Percentiles rank a stretch among this genome's conserved stretches.
Conservation (phyloP, 2,888 invertebrate species). For the Euspilapteryx auroguttella region DNA sequence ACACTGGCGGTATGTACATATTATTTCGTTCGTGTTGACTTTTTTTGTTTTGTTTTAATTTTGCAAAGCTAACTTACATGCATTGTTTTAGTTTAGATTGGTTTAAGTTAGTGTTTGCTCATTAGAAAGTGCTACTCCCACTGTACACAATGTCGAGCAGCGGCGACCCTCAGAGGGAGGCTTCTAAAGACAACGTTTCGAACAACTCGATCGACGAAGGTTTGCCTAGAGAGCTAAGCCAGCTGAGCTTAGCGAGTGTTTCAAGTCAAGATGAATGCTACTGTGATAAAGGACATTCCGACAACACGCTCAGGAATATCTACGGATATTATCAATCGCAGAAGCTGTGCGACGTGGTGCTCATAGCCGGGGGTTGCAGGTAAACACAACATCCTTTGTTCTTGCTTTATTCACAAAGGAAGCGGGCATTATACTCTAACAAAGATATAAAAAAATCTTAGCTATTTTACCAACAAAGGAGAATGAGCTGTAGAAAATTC, state of each 20-base stretch:
- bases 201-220: conserved; percentile 57
- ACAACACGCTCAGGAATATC: conserved; percentile 79
- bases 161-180: conserved; percentile 38
- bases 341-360: conserved; percentile 84
- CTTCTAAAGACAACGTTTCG: conserved; percentile 48
- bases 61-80: too few relatives aligned
- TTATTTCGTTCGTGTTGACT: too few relatives aligned
- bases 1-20: too few relatives aligned
- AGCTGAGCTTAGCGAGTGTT: conserved; percentile 66
- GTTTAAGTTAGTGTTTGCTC: too few relatives aligned
- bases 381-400: conserved; percentile 14
- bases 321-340: conserved; percentile 79
- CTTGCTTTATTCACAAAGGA: background rate
- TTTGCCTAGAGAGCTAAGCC: conserved; percentile 68
- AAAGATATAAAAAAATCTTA: too few relatives aligned
- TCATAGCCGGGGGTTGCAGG: conserved; percentile 78
- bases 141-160: conserved; percentile 49
- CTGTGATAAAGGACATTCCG: conserved; percentile 78
- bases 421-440: background rate
- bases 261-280: conserved; percentile 79
- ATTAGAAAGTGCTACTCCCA: too few relatives aligned
- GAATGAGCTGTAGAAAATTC: background rate
- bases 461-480: background rate
- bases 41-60: too few relatives aligned
- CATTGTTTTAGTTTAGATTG: too few relatives aligned